These are phyloP conservation scores for Drosophila santomea DNA, from an alignment of 1,140 invertebrate genomes.

Conservation along the genomic window DNA sequence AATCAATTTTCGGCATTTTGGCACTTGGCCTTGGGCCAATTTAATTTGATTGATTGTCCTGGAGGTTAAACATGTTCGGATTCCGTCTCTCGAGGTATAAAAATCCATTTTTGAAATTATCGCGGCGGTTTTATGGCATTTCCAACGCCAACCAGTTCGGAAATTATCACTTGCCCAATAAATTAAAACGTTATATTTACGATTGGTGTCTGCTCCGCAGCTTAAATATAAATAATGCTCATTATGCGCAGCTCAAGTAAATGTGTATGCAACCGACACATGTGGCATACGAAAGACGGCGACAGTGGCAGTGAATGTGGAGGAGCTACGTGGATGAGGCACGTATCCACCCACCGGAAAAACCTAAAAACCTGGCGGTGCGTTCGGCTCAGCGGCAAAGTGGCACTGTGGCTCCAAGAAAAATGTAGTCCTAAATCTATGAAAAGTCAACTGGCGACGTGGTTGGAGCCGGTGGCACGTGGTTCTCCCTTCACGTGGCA, in stretches of 20 bases:
- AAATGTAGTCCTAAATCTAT: constrained; percentile 80
- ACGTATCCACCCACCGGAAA: constrained; percentile 37
- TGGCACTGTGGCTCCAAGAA: constrained; percentile 51
- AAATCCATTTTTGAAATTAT: constrained; percentile 19
- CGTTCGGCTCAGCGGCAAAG: constrained; percentile 30
- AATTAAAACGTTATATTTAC: constrained; percentile 60
- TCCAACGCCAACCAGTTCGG: neutral
- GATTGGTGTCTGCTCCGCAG: constrained; percentile 57
- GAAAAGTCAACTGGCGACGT: constrained; percentile 74
- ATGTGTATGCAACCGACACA: constrained; percentile 47
- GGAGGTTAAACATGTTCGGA: constrained; percentile 16
- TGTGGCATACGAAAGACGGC: constrained; percentile 48
- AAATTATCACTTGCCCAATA: constrained; percentile 54
- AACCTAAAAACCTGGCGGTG: constrained; percentile 9
- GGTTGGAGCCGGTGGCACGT: constrained; percentile 55
- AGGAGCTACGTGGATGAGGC: constrained; percentile 29
- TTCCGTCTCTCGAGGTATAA: neutral
- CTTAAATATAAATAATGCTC: constrained; percentile 75
- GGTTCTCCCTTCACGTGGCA: constrained; percentile 39
- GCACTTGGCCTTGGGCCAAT: constrained; percentile 35
- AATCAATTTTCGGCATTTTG: constrained; percentile 34
- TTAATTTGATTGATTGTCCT: constrained; percentile 59
- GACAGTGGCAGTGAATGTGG: constrained; percentile 31
- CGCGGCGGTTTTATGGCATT: neutral
- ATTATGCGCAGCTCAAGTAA: constrained; percentile 70